phyloP scores from a whole-genome alignment of 2,113 vertebrate genomes.

The Panurus biarmicus region DNA sequence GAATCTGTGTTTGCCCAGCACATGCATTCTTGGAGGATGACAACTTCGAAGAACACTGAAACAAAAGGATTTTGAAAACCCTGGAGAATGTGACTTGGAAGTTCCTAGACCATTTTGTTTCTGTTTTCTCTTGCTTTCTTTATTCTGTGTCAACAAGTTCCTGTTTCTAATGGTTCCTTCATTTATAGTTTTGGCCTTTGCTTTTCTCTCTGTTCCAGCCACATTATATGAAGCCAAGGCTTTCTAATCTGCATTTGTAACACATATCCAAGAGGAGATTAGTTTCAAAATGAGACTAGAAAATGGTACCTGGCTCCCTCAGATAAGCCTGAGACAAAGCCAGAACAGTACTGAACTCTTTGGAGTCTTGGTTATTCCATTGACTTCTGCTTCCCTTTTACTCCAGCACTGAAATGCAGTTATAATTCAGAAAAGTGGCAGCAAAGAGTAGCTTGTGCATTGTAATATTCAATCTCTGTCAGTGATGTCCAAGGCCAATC shows the following conservation, averaged over 20 bases:
- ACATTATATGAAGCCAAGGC: background rate
- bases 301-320: background rate
- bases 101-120: background rate
- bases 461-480: background rate
- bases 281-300: background rate
- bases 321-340: conserved; percentile 19
- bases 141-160: background rate
- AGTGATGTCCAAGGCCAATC: background rate
- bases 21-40: background rate
- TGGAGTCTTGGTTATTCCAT: background rate
- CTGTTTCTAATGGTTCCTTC: background rate
- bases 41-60: background rate
- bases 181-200: background rate
- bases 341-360: background rate
- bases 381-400: background rate
- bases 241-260: background rate
- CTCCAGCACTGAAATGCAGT: background rate
- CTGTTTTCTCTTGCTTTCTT: background rate
- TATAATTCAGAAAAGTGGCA: background rate
- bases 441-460: background rate
- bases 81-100: background rate
- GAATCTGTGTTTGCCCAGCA: background rate
- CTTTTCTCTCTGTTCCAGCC: background rate
- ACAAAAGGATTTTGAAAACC: background rate
- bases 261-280: background rate